Evolutionary conservation across 2,113 vertebrate genomes (phyloP).

Genomic region (Tenrec ecaudatus): DNA sequence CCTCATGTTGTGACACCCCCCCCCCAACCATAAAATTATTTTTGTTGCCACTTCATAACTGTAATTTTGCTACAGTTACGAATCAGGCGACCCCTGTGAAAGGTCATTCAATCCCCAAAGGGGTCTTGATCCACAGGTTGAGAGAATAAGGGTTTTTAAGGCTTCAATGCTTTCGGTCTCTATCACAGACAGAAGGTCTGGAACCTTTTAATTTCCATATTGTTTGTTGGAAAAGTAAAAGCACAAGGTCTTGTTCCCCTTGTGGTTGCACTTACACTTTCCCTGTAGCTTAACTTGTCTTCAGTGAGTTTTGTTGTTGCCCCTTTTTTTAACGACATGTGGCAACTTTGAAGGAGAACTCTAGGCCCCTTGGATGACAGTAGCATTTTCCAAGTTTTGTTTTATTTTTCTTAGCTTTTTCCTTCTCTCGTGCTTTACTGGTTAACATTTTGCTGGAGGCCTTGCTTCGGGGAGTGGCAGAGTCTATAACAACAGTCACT

Average conservation of each 20-base stretch:
- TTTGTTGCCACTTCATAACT: too few species aligned
- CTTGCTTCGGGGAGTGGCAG: not conserved
- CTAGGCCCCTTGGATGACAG: not conserved
- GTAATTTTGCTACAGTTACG: too few species aligned
- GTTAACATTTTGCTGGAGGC: constrained; percentile 48
- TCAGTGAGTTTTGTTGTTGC: not conserved
- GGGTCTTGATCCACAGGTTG: too few species aligned
- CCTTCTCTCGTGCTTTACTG: not conserved
- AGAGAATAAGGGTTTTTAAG: not conserved
- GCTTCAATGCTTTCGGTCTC: not conserved
- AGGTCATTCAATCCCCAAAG: too few species aligned
- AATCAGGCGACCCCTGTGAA: too few species aligned
- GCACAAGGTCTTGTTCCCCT: not conserved
- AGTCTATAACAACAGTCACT: constrained; percentile 38
- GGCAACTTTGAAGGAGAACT: not conserved
- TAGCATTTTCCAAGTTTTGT: constrained; percentile 52
- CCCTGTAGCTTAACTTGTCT: not conserved
- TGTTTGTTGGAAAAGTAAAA: not conserved
- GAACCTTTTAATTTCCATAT: constrained; percentile 32
- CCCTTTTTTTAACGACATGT: not conserved
- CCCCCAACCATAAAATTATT: too few species aligned
- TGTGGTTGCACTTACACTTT: too few species aligned
- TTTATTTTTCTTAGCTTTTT: not conserved
- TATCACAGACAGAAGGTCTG: not conserved
- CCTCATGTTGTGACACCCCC: too few species aligned